Percentiles rank a stretch among this genome's conserved stretches.
Evolutionary conservation across 2,113 vertebrate species (phyloP).

Genomic region (Vidua macroura): DNA sequence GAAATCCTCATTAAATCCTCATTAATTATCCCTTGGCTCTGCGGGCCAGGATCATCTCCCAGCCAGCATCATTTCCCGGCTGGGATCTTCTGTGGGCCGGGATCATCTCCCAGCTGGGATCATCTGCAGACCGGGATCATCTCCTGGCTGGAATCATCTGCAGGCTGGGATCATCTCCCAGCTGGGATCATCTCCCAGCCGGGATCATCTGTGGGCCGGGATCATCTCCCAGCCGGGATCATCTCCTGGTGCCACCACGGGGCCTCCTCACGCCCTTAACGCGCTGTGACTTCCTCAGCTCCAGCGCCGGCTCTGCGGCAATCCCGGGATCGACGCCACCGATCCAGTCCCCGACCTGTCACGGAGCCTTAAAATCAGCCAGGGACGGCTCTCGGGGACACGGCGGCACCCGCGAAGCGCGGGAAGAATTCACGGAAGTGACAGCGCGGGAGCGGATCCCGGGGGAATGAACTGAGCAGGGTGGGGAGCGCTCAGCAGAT

Average conservation of each 20-base stretch:
- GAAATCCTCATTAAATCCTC: not conserved
- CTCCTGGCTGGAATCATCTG: too few species aligned
- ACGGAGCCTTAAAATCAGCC: not conserved
- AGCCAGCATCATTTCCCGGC: not conserved
- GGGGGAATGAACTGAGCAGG: not conserved
- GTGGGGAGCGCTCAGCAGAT: accelerated
- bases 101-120: accelerated
- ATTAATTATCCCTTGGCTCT: not conserved
- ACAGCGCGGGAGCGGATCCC: not conserved
- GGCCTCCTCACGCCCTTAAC: not conserved
- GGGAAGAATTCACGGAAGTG: not conserved
- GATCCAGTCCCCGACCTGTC: not conserved
- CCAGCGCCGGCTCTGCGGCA: not conserved
- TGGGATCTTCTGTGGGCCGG: not conserved
- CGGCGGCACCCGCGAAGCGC: accelerated
- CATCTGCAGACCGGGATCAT: not conserved
- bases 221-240: too few species aligned
- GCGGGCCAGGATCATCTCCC: not conserved
- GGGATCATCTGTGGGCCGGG: too few species aligned
- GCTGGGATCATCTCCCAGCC: too few species aligned
- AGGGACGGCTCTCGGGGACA: not conserved
- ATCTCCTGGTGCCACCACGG: not conserved
- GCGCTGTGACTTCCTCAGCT: not conserved
- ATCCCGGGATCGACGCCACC: not conserved
- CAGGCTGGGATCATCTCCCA: too few species aligned